Evolutionary conservation across 2,888 invertebrate genomes (phyloP).

Genomic region (Hoplodrina blanda): DNA sequence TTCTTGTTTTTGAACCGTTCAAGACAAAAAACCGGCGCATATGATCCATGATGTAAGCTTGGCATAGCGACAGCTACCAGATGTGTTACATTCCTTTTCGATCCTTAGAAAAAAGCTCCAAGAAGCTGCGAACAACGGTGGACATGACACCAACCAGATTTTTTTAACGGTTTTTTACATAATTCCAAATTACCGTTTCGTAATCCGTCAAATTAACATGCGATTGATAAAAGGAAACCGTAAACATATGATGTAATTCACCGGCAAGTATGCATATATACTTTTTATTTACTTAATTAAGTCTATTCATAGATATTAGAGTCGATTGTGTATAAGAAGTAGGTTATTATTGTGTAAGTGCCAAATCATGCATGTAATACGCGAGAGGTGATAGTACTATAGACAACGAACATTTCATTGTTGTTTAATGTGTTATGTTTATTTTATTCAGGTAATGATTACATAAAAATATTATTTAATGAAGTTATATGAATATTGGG

Average conservation of each 20-base stretch:
- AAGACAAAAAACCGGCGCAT: slow-evolving; percentile 31
- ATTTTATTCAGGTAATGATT: slow-evolving; percentile 1
- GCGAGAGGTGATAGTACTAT: slow-evolving; percentile 16
- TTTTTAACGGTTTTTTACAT: slow-evolving; percentile 52
- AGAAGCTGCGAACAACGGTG: not conserved
- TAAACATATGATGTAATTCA: slow-evolving; percentile 46
- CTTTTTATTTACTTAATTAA: slow-evolving; percentile 42
- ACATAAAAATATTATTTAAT: slow-evolving; percentile 15
- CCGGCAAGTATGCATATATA: slow-evolving; percentile 29
- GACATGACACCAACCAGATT: not conserved
- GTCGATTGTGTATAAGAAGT: slow-evolving; percentile 34
- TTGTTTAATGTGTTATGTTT: slow-evolving; percentile 13
- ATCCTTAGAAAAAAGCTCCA: slow-evolving; percentile 31
- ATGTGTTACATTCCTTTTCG: slow-evolving; percentile 38
- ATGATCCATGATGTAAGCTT: slow-evolving; percentile 44
- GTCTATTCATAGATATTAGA: slow-evolving; percentile 44
- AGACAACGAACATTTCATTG: slow-evolving; percentile 17
- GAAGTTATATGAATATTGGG: not conserved
- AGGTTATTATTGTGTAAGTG: slow-evolving; percentile 38
- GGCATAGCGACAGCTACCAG: slow-evolving; percentile 43
- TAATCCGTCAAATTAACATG: slow-evolving; percentile 44
- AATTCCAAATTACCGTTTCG: slow-evolving; percentile 52
- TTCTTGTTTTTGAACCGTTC: slow-evolving; percentile 11
- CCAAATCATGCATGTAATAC: slow-evolving; percentile 29
- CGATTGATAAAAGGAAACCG: slow-evolving; percentile 45